These are phyloP conservation scores for Drosophila simulans DNA, from an alignment of 1,140 invertebrate genomes.

Conservation along the genomic window DNA sequence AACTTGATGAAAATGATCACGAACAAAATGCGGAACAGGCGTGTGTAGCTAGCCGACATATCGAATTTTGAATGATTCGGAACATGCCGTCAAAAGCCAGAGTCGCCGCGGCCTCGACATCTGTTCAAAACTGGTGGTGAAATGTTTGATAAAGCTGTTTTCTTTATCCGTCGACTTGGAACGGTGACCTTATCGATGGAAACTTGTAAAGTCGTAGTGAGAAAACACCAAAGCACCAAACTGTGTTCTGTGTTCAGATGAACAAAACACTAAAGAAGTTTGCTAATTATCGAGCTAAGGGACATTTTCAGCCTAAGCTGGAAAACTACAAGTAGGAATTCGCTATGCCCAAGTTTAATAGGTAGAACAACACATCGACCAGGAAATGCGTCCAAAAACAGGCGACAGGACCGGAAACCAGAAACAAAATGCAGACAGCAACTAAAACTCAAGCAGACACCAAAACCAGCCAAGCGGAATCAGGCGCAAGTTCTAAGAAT, in stretches of 20 bases:
- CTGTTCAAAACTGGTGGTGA: not conserved
- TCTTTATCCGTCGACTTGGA: not conserved
- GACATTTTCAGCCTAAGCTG: too few relatives aligned
- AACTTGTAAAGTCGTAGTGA: not conserved
- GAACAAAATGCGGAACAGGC: slow-evolving; percentile 48
- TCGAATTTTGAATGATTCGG: slow-evolving; percentile 15
- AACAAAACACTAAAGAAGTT: too few relatives aligned
- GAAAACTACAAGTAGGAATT: too few relatives aligned
- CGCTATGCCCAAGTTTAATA: too few relatives aligned
- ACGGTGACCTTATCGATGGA: slow-evolving; percentile 7
- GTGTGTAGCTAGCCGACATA: slow-evolving; percentile 47
- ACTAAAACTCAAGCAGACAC: not conserved
- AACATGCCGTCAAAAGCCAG: not conserved
- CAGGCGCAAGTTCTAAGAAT: slow-evolving; percentile 29
- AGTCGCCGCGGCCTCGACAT: not conserved
- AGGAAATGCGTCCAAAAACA: not conserved
- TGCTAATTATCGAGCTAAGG: too few relatives aligned
- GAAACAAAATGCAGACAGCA: slow-evolving; percentile 1
- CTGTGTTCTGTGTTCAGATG: too few relatives aligned
- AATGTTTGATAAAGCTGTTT: slow-evolving; percentile 63
- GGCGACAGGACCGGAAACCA: not conserved
- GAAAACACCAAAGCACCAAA: too few relatives aligned
- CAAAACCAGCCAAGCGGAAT: slow-evolving; percentile 21
- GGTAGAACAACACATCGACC: too few relatives aligned
- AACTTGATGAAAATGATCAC: slow-evolving; percentile 54